Percentiles rank a stretch among this genome's conserved stretches.
Evolutionary conservation across 1,140 invertebrate species (phyloP).

Genomic region (Procambarus virginalis): DNA sequence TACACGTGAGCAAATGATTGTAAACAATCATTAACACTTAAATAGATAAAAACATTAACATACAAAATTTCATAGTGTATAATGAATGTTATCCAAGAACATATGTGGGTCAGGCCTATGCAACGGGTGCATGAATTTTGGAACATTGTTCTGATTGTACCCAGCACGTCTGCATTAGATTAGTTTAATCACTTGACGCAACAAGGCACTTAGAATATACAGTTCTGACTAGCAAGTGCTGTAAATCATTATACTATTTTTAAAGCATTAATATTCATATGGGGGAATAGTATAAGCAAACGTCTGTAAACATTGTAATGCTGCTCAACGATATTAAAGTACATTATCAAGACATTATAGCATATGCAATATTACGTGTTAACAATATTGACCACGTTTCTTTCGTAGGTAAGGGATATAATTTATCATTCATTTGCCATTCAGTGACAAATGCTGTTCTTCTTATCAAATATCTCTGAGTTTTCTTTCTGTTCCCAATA

Average conservation of each 20-base stretch:
- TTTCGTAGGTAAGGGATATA: neutral
- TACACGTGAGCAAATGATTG: neutral
- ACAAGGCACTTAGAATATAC: neutral
- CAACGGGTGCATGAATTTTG: neutral
- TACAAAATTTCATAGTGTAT: too few species aligned
- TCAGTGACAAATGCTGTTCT: neutral
- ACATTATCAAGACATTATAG: neutral
- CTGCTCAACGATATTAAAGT: neutral
- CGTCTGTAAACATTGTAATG: neutral
- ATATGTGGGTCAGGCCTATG: neutral
- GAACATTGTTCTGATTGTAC: neutral
- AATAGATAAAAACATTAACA: too few species aligned
- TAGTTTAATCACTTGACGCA: neutral
- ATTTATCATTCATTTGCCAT: neutral
- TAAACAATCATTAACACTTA: neutral
- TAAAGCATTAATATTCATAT: neutral
- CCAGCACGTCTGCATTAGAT: neutral
- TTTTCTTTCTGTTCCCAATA: neutral
- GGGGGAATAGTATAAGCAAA: neutral
- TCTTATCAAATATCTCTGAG: neutral
- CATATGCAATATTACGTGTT: neutral
- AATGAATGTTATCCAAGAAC: neutral
- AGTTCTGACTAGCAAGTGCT: neutral
- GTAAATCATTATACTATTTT: neutral
- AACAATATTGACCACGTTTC: neutral